Conservation (phyloP, 1,140 invertebrate genomes). For the Caenorhabditis brenneri region DNA sequence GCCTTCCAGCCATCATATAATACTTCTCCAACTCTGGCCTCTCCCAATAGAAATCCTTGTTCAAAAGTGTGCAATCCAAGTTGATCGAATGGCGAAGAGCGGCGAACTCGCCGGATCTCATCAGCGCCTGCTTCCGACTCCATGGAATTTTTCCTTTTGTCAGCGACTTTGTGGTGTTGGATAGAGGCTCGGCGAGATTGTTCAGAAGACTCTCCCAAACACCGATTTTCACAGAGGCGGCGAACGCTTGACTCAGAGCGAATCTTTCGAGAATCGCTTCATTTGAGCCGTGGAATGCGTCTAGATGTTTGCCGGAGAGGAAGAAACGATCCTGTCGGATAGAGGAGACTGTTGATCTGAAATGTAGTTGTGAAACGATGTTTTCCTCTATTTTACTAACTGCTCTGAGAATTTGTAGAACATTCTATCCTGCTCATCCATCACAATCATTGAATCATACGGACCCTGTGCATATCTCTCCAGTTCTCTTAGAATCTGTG, state of each 20-base stretch:
- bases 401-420: conserved; percentile 42
- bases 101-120: conserved; percentile 63
- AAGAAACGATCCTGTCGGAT: conserved; percentile 49
- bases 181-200: conserved; percentile 59
- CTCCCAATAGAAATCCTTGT: conserved; percentile 67
- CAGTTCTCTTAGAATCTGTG: conserved; percentile 43
- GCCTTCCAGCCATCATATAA: conserved; percentile 51
- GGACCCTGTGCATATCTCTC: conserved; percentile 43
- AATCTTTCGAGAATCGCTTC: conserved; percentile 58
- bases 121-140: conserved; percentile 57
- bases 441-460: conserved; percentile 46
- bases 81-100: conserved; percentile 63
- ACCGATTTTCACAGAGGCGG: conserved; percentile 64
- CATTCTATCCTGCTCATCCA: conserved; percentile 51
- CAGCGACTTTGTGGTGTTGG: conserved; percentile 56
- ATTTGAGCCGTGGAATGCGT: conserved; percentile 5
- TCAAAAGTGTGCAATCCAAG: conserved; percentile 59
- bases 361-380: not conserved
- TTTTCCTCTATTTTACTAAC: not conserved
- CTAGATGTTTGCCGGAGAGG: conserved; percentile 47
- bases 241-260: conserved; percentile 62
- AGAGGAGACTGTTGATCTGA: not conserved
- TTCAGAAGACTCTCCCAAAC: conserved; percentile 63
- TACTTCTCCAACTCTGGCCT: conserved; percentile 58
- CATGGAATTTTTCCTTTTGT: conserved; percentile 56